Base-by-base conservation (phyloP, 1,140 invertebrate species). In the Pseudoatta argentina region DNA sequence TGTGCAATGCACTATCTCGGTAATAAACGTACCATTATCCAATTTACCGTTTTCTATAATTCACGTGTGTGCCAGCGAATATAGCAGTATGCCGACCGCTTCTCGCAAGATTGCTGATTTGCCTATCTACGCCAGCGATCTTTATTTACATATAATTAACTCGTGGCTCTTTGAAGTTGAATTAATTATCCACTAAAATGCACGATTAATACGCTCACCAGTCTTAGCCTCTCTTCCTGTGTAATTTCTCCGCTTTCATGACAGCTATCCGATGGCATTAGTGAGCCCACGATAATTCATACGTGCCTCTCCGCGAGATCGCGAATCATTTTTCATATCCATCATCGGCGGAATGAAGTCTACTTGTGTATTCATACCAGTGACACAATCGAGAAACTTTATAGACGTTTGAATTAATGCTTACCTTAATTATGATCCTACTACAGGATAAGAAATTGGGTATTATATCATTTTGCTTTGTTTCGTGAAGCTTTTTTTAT, bases 91-190 rank as follows among this genome's bases (percentile, higher is more conserved):
- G 53, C 30, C 34, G 8, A 53, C 12, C 55, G 53, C 51, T 53
- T 39, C 27, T 4, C 73, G 86, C 34, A 72, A 83, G 55, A 88
- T 88, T 81, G 85, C 88, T 86, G 75, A 86, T 79, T 79, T 77
- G 12, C 24, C 86, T 78, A 67, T 77, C 69, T 78, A 16, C 77
- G 30, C 51, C 39, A 48, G 61, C 51, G 82, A 64, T 66, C 81
- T 89, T 89, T 81, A 78, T 88, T 88, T 86, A 85, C 75, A 88
- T 88, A 79, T 86, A 55, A 86, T 88, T 89, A 88, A 88, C 73
- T 59, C 78, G 64, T 66, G 51, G 7, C 66, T 34, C 55, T 83
- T 67, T 67, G 69, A 48, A 39, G 67, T 61, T 67, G 87, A 86
- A 88, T 88, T 89, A 88, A 82, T 88, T 83, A 87, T 71, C 53